Conservation (phyloP, 2,797 vertebrate species). For the Spatula clypeata region DNA sequence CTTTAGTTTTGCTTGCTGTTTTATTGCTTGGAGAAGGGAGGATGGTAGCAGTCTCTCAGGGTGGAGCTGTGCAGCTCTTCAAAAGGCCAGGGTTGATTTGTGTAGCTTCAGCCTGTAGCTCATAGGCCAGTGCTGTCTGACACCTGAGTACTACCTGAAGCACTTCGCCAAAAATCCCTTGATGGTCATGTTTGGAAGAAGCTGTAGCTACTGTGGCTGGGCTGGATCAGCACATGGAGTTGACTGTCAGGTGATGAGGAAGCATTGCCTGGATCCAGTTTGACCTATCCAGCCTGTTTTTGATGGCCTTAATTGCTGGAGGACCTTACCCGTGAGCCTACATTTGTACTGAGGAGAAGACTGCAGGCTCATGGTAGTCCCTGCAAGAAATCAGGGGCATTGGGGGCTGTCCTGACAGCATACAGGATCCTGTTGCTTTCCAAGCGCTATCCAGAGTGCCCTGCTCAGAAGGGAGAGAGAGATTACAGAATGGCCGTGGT, state of each 20-base stretch:
- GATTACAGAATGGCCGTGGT: neutral
- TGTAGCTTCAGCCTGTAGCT: neutral
- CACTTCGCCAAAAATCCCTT: neutral
- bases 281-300: neutral
- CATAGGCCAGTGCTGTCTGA: neutral
- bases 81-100: neutral
- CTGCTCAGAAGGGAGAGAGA: neutral
- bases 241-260: neutral
- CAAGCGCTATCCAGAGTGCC: neutral
- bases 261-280: neutral
- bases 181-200: neutral
- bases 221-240: neutral
- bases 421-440: neutral
- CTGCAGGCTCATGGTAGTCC: neutral
- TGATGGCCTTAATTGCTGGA: neutral
- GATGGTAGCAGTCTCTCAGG: neutral
- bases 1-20: neutral
- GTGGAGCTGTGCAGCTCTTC: neutral
- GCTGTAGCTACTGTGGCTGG: neutral
- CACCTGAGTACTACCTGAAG: neutral
- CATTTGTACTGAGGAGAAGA: neutral
- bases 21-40: neutral
- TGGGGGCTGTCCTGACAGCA: neutral
- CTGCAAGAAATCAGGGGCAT: accelerated
- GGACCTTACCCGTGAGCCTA: neutral